Evolutionary conservation across 2,888 invertebrate genomes (phyloP).

Genomic region (Drosophila algonquin): DNA sequence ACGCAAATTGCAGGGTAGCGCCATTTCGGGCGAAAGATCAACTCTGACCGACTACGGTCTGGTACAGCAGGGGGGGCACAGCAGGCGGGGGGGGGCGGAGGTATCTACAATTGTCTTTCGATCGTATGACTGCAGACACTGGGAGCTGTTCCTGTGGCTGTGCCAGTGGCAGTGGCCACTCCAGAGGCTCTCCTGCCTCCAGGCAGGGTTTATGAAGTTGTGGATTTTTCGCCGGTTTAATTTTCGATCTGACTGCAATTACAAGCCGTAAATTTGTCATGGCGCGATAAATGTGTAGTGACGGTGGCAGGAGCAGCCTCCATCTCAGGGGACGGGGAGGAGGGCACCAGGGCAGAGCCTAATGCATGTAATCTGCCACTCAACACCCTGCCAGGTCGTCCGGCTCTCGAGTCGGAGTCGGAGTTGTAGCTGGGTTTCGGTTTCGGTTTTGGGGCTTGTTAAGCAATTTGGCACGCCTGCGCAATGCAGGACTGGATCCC

Average conservation of each 20-base stretch:
- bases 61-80: not conserved
- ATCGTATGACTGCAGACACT: conserved; percentile 26
- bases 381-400: conserved; percentile 75
- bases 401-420: not conserved
- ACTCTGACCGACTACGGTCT: conserved; percentile 14
- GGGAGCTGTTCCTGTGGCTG: conserved; percentile 16
- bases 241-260: conserved; percentile 75
- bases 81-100: not conserved
- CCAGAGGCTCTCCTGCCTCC: conserved; percentile 7
- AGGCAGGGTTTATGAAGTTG: conserved; percentile 72
- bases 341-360: conserved; percentile 63
- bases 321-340: conserved; percentile 17
- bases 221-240: conserved; percentile 73
- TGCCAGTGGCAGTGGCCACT: conserved; percentile 3
- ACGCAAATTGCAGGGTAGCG: conserved; percentile 76
- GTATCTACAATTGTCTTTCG: conserved; percentile 48
- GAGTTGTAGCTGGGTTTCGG: not conserved
- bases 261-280: conserved; percentile 82
- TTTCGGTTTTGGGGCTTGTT: conserved; percentile 50
- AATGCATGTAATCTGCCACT: conserved; percentile 81
- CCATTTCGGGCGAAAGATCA: conserved; percentile 53
- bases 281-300: conserved; percentile 74
- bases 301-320: conserved; percentile 8
- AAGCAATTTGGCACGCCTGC: conserved; percentile 67
- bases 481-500: conserved; percentile 28